A percentile compares a stretch with the other conserved stretches of the same genome.
Evolutionary conservation across 2,797 vertebrate genomes (phyloP).

Genomic region (Erethizon dorsatum): DNA sequence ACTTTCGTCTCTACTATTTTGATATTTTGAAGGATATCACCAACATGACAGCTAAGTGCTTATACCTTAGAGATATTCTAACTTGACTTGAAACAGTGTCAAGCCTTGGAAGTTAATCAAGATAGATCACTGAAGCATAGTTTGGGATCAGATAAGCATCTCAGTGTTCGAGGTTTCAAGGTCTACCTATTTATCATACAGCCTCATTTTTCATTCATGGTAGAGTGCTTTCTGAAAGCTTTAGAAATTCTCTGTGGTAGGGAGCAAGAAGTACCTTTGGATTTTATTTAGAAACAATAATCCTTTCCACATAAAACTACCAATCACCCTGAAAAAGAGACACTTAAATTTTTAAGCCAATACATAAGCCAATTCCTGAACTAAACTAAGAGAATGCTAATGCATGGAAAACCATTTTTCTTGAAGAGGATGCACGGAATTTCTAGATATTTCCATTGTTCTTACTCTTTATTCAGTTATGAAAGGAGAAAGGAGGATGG

Average conservation of each 20-base stretch:
- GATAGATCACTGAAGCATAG: constrained; percentile 33
- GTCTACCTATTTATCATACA: constrained; percentile 6
- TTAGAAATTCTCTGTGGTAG: constrained; percentile 33
- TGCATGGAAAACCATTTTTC: not conserved
- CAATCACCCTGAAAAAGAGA: not conserved
- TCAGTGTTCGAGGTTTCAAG: constrained; percentile 51
- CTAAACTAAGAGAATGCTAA: not conserved
- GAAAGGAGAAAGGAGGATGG: not conserved
- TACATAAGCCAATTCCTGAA: not conserved
- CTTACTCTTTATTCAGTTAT: not conserved
- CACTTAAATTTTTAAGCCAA: not conserved
- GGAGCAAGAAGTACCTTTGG: not conserved
- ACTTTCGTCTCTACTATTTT: constrained; percentile 5
- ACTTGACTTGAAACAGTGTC: not conserved
- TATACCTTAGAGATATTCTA: not conserved
- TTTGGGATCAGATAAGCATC: constrained; percentile 35
- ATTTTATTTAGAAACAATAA: constrained; percentile 50
- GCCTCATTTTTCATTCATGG: constrained; percentile 65
- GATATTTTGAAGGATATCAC: constrained; percentile 38
- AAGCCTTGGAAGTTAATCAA: constrained; percentile 61
- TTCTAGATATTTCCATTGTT: not conserved
- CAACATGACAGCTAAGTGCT: constrained; percentile 19
- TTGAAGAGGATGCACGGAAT: not conserved
- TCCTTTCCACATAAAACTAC: constrained; percentile 44
- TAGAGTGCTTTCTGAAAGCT: constrained; percentile 32